Conservation (phyloP, 2,888 invertebrate species). For the Incurvaria masculella region DNA sequence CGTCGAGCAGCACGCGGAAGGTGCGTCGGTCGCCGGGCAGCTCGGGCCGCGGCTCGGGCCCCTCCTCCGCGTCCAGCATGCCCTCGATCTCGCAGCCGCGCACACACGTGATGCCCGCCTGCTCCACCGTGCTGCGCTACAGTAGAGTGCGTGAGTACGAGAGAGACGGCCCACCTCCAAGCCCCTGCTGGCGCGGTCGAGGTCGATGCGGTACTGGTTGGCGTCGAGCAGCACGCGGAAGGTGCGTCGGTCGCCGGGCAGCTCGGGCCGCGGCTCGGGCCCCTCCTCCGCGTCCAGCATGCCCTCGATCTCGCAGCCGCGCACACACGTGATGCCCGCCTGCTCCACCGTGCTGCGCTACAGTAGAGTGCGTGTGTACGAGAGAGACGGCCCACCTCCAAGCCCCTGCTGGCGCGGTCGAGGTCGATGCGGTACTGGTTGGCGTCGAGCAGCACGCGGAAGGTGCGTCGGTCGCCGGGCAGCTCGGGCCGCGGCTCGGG, state of each 20-base stretch:
- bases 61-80: conserved; percentile 96
- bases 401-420: conserved; percentile 76
- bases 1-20: conserved; percentile 92
- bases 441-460: conserved; percentile 91
- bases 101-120: conserved; percentile 88
- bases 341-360: conserved; percentile 87
- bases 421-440: conserved; percentile 96
- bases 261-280: conserved; percentile 81
- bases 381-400: conserved; percentile 70
- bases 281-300: conserved; percentile 97
- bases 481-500: conserved; percentile 86
- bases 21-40: conserved; percentile 87
- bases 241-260: conserved; percentile 87
- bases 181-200: conserved; percentile 78
- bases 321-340: conserved; percentile 86
- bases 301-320: conserved; percentile 98
- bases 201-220: conserved; percentile 93
- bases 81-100: conserved; percentile 99
- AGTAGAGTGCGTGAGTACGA: too few species aligned
- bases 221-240: conserved; percentile 94
- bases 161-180: conserved; percentile 71
- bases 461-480: conserved; percentile 87
- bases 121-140: conserved; percentile 83
- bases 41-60: conserved; percentile 84
- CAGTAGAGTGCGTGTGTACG: too few species aligned